Percentiles rank a stretch among this genome's conserved stretches.
Evolutionary conservation across 2,113 vertebrate genomes (phyloP).

Genomic region (Daphoenositta chrysoptera): DNA sequence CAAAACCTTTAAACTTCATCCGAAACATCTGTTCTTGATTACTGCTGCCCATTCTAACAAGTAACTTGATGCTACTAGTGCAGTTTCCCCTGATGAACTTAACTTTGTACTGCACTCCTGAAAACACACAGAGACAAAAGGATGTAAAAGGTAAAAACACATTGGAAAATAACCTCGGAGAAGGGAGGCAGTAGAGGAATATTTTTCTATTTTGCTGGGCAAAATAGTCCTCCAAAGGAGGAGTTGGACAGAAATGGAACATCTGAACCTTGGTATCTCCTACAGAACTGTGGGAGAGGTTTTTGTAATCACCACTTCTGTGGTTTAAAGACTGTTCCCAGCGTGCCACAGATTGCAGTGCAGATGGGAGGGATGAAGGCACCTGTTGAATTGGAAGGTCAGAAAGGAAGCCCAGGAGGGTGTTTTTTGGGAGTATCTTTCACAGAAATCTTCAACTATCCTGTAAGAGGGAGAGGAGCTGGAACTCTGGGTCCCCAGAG

Average conservation of each 20-base stretch:
- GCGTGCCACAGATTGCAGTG: rapidly evolving
- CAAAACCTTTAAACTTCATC: background rate
- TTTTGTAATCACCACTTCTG: background rate
- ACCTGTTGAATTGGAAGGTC: background rate
- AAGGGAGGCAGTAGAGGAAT: background rate
- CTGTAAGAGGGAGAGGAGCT: background rate
- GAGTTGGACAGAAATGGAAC: background rate
- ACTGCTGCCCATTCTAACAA: background rate
- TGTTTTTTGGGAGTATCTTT: background rate
- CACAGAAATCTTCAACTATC: background rate
- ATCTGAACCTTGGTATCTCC: background rate
- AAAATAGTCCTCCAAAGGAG: background rate
- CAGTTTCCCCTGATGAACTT: background rate
- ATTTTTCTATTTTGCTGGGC: background rate
- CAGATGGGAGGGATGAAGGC: background rate
- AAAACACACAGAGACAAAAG: background rate
- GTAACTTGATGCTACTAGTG: background rate
- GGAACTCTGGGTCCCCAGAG: background rate
- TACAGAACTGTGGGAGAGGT: background rate
- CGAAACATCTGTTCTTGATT: background rate
- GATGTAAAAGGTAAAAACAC: background rate
- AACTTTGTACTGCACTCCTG: background rate
- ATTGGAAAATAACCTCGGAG: background rate
- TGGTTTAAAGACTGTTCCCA: background rate
- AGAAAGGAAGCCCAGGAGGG: background rate